A percentile compares a stretch with the other conserved stretches of the same genome.
These are phyloP conservation scores for Leptura quadrifasciata DNA, from an alignment of 2,888 invertebrate genomes.

Conservation along the genomic window DNA sequence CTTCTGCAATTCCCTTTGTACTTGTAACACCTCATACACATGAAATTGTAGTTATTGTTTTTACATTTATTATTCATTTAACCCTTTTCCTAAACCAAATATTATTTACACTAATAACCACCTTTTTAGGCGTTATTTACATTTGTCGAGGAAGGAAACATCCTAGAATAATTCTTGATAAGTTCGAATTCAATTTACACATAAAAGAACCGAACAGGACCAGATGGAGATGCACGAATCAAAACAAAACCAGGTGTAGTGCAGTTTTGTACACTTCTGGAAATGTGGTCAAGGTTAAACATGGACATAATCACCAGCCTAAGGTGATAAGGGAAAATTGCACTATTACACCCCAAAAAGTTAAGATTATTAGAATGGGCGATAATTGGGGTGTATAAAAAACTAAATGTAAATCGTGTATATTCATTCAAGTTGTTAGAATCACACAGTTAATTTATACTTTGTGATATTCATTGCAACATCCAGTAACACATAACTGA, in stretches of 20 bases:
- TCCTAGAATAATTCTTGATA: conserved; percentile 59
- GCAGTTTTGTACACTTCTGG: conserved; percentile 57
- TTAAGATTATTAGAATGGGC: conserved; percentile 44
- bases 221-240: conserved; percentile 58
- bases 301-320: conserved; percentile 60
- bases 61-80: too few species aligned
- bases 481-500: too few species aligned
- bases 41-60: too few species aligned
- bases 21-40: too few species aligned
- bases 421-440: too few species aligned
- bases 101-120: background rate
- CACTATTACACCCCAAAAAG: conserved; percentile 48
- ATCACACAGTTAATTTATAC: too few species aligned
- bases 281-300: conserved; percentile 53
- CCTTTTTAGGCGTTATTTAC: conserved; percentile 38
- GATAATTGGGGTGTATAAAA: background rate
- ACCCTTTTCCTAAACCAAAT: background rate
- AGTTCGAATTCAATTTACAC: conserved; percentile 57
- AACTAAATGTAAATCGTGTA: too few species aligned
- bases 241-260: conserved; percentile 55
- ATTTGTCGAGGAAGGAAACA: conserved; percentile 57
- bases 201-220: conserved; percentile 51
- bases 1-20: too few species aligned
- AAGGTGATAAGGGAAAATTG: conserved; percentile 31
- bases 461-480: too few species aligned